Evolutionary conservation across 2,797 vertebrate genomes (phyloP).

Genomic region (Capromys pilorides): DNA sequence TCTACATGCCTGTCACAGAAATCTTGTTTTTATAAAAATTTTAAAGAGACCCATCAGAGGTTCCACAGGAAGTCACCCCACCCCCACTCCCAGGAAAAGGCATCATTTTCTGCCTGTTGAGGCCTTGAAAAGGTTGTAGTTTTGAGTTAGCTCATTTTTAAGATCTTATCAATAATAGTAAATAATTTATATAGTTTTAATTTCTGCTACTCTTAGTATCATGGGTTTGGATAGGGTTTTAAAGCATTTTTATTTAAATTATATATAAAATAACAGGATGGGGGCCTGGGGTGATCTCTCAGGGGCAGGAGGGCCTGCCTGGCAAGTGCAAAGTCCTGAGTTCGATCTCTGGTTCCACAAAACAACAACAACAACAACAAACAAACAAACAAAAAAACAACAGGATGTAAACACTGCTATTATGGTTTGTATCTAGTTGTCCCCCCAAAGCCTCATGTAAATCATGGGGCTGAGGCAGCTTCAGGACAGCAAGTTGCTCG

Average conservation of each 20-base stretch:
- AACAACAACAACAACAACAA: too few species aligned
- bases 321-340: too few species aligned
- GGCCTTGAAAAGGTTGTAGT: background rate
- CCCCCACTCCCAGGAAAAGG: background rate
- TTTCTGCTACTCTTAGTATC: conserved; percentile 21
- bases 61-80: background rate
- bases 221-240: conserved; percentile 34
- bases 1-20: background rate
- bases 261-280: background rate
- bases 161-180: background rate
- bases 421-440: too few species aligned
- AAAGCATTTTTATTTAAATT: conserved; percentile 21
- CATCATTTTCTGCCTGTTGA: conserved; percentile 6
- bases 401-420: too few species aligned
- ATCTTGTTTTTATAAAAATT: conserved; percentile 2
- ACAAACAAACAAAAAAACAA: background rate
- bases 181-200: conserved; percentile 44
- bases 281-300: too few species aligned
- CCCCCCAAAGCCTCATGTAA: too few species aligned
- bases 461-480: too few species aligned
- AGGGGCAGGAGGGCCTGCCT: too few species aligned
- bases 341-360: too few species aligned
- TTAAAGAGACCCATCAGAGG: background rate
- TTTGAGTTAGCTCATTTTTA: background rate
- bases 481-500: too few species aligned